These are phyloP conservation scores for Cromileptes altivelis DNA, from an alignment of 2,113 vertebrate species.

Conservation along the genomic window DNA sequence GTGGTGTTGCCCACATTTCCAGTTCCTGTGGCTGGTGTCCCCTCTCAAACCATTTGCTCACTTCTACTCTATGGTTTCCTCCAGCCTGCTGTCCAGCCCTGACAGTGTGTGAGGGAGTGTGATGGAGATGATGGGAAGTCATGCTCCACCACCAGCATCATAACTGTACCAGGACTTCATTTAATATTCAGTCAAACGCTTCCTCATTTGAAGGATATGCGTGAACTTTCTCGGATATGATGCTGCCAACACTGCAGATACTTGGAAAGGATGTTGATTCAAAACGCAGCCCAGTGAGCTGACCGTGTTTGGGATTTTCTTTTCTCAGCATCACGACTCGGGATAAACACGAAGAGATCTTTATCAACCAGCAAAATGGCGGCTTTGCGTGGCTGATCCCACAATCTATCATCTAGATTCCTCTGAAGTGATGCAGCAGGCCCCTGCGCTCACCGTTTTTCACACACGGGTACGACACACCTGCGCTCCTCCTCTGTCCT, in stretches of 20 bases:
- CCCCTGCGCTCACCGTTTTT: background rate
- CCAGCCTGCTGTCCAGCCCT: constrained; percentile 2
- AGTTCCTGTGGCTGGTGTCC: constrained; percentile 6
- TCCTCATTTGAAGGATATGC: background rate
- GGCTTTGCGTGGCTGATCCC: constrained; percentile 63
- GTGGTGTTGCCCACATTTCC: constrained; percentile 1
- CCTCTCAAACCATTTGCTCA: background rate
- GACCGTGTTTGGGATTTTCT: constrained; percentile 11
- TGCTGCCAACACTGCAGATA: constrained; percentile 8
- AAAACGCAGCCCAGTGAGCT: background rate
- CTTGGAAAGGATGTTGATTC: background rate
- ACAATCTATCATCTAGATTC: constrained; percentile 53
- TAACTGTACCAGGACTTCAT: constrained; percentile 2
- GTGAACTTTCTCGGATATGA: background rate
- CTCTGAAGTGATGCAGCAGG: constrained; percentile 53
- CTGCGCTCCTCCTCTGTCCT: constrained; percentile 47
- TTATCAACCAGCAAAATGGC: constrained; percentile 82
- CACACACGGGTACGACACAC: constrained; percentile 41
- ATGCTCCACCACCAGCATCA: background rate
- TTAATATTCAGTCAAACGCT: constrained; percentile 33
- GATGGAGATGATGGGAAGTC: constrained; percentile 7
- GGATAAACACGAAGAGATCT: constrained; percentile 48
- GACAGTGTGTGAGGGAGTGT: background rate
- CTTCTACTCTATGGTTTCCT: background rate
- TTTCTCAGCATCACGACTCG: constrained; percentile 53